Evolutionary conservation across 1,140 invertebrate species (phyloP).

Genomic region (Wasmannia auropunctata): DNA sequence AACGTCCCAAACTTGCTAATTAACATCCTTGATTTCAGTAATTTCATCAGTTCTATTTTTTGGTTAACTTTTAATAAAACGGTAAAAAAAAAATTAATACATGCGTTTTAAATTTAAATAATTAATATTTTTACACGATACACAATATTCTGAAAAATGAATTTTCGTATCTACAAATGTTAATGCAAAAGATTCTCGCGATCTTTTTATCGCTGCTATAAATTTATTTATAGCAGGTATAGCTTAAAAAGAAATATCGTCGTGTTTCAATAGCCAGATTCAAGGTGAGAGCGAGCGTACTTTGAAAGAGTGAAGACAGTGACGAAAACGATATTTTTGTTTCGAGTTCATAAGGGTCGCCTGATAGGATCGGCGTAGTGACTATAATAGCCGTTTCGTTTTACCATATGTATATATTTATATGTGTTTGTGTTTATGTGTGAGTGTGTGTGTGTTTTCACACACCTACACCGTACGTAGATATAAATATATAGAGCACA

Average conservation of each 20-base stretch:
- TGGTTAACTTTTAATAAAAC: not conserved
- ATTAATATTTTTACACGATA: not conserved
- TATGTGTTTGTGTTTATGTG: too few relatives aligned
- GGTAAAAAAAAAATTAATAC: not conserved
- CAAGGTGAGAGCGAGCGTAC: too few relatives aligned
- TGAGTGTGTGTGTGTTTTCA: not conserved
- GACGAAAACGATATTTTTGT: slow-evolving; percentile 69
- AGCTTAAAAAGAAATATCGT: not conserved
- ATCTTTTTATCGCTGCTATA: not conserved
- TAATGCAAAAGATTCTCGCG: not conserved
- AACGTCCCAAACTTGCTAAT: not conserved
- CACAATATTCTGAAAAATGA: not conserved
- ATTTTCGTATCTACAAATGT: not conserved
- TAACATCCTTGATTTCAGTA: too few relatives aligned
- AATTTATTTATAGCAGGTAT: not conserved
- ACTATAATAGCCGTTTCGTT: slow-evolving; percentile 56
- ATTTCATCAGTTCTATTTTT: not conserved
- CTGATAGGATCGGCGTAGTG: slow-evolving; percentile 70
- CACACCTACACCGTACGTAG: not conserved
- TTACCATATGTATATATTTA: not conserved
- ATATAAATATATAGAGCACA: not conserved
- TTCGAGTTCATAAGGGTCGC: slow-evolving; percentile 41
- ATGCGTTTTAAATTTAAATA: not conserved
- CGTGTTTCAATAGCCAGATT: not conserved
- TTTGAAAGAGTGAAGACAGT: slow-evolving; percentile 18